A percentile compares a stretch with the other conserved stretches of the same genome.
phyloP scores from a whole-genome alignment of 2,797 vertebrate genomes.

The Hydrophis major region DNA sequence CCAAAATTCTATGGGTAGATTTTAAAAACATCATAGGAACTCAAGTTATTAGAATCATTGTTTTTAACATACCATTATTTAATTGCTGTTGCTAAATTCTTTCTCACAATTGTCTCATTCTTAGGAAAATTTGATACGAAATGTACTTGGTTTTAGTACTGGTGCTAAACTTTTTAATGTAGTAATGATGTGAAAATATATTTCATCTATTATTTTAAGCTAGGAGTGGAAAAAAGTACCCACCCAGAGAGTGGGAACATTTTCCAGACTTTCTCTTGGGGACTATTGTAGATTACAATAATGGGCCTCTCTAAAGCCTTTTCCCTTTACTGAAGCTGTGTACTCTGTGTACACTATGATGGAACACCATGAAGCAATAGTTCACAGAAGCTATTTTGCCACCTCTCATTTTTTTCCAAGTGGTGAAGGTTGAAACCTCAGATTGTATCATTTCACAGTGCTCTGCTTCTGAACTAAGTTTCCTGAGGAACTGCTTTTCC shows the following conservation, averaged over 20 bases:
- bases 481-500: not conserved
- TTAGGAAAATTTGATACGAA: not conserved
- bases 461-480: not conserved
- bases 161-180: not conserved
- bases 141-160: not conserved
- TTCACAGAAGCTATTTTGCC: not conserved
- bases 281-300: not conserved
- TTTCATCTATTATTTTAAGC: not conserved
- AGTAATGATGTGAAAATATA: not conserved
- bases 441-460: not conserved
- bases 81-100: not conserved
- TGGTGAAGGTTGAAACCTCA: not conserved
- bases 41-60: not conserved
- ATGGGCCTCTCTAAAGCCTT: not conserved
- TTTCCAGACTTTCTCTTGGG: not conserved
- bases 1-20: not conserved
- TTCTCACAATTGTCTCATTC: not conserved
- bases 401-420: not conserved
- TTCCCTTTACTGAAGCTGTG: not conserved
- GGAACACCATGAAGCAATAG: not conserved
- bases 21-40: not conserved
- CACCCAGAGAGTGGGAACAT: not conserved
- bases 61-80: not conserved
- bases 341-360: not conserved
- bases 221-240: not conserved